phyloP scores from a whole-genome alignment of 2,797 vertebrate genomes.

The Buceros bicornis region DNA sequence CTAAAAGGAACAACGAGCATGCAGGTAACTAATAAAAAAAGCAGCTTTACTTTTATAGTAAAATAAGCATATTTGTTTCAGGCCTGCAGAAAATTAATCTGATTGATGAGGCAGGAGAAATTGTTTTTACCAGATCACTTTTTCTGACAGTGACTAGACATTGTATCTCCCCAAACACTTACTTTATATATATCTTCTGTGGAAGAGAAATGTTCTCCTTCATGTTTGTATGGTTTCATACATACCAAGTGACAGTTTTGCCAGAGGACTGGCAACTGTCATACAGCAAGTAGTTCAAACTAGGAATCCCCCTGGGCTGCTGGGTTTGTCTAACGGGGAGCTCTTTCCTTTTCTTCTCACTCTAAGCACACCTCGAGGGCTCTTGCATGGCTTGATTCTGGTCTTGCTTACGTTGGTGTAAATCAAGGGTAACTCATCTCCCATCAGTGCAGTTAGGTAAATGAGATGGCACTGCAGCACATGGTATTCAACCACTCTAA shows the following conservation, averaged over 20 bases:
- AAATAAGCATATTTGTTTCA: neutral
- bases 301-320: neutral
- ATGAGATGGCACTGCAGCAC: neutral
- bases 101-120: neutral
- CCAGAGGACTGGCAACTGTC: neutral
- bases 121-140: neutral
- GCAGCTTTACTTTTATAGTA: neutral
- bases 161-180: neutral
- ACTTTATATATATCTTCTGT: neutral
- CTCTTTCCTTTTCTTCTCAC: neutral
- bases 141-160: neutral
- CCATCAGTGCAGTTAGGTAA: neutral
- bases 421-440: neutral
- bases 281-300: neutral
- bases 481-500: neutral
- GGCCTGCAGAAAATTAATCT: neutral
- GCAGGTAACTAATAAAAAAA: neutral
- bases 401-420: conserved; percentile 19
- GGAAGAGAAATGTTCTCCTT: neutral
- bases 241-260: neutral
- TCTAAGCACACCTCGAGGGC: neutral
- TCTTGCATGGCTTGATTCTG: neutral
- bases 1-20: neutral
- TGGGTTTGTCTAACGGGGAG: neutral
- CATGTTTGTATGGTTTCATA: fast-evolving